Evolutionary conservation across 2,888 invertebrate species (phyloP), one percentile per base, ranked within the genome.

Genomic region (Didymodactylos carnosus): DNA sequence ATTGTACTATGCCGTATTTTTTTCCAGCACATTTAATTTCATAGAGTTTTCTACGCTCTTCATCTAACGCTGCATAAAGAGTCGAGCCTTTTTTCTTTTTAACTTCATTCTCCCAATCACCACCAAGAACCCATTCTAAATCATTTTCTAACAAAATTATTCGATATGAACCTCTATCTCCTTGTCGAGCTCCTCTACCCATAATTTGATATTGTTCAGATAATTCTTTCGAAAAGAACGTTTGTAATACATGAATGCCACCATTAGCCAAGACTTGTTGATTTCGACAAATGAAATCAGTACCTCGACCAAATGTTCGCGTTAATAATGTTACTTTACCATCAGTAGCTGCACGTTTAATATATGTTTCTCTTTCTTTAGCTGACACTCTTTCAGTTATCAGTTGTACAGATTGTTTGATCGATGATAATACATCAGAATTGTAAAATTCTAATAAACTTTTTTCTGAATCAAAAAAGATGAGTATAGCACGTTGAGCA

Each of bases 151-250:
- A 69, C 19, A 69, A n/a, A 39, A 71, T 35, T 16, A 71, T 41
- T n/a, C 71, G 39, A 39, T 27, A 72, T 39, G 72, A 27, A 39
- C 72, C 72, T 14, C 8, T 29, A 23, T 72, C 49, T 10, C 72
- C 72, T 72, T 72, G 72, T 23, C 72, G 46, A 6, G 72, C 72
- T 29, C 49, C 46, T 23, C 72, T 46, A 29, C 72, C 72, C 40
- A 23, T 72, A 23, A 72, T 72, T 51, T 72, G 72, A 29, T 25
- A 25, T 39, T 72, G 49, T 39, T 72, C 72, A 2, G 51, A 72
- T 35, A n/a, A 3, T 39, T 72, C 53, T 41, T 72, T 19, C 14
- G 72, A 72, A n/a, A 72, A 72, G 25, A 49, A 72, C 25, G 72
- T 49, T 39, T 72, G 72, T 27, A 72, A 27, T n/a, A 72, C 72